These are phyloP conservation scores for Rotaria sp. DNA, from an alignment of 2,888 invertebrate species.

Conservation along the genomic window DNA sequence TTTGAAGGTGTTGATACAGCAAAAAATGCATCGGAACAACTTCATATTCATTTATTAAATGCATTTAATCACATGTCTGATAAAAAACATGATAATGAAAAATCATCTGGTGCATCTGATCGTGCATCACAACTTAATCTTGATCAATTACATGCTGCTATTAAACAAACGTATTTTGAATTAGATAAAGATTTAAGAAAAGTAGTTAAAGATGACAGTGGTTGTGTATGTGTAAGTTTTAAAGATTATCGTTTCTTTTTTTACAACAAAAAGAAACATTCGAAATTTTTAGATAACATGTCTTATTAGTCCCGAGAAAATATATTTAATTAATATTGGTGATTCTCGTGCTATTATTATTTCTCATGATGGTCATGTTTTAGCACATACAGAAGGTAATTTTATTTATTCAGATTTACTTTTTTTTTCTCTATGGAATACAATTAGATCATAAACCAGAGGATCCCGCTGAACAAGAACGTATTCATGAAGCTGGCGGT, in stretches of 20 bases:
- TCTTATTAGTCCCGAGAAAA: conserved; percentile 75
- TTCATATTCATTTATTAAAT: neutral
- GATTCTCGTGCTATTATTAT: conserved; percentile 80
- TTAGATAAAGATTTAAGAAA: neutral
- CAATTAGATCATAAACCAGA: conserved; percentile 71
- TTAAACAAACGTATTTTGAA: neutral
- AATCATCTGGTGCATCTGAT: neutral
- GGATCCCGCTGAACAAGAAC: conserved; percentile 77
- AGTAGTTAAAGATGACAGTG: neutral
- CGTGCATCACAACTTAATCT: neutral
- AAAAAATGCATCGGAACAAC: neutral
- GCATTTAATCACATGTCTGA: neutral
- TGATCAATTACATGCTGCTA: neutral
- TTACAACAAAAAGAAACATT: neutral
- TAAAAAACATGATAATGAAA: neutral
- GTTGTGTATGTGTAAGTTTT: neutral
- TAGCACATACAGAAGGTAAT: conserved; percentile 69
- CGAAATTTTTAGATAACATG: conserved; percentile 67
- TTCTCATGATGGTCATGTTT: conserved; percentile 67
- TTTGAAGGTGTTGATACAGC: neutral
- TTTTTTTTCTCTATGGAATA: neutral
- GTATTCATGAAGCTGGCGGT: conserved; percentile 89
- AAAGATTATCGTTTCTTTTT: neutral
- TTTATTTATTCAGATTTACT: neutral
- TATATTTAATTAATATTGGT: conserved; percentile 58